These are phyloP conservation scores for Sciurus vulgaris DNA, from an alignment of 2,797 vertebrate genomes.

Conservation along the genomic window DNA sequence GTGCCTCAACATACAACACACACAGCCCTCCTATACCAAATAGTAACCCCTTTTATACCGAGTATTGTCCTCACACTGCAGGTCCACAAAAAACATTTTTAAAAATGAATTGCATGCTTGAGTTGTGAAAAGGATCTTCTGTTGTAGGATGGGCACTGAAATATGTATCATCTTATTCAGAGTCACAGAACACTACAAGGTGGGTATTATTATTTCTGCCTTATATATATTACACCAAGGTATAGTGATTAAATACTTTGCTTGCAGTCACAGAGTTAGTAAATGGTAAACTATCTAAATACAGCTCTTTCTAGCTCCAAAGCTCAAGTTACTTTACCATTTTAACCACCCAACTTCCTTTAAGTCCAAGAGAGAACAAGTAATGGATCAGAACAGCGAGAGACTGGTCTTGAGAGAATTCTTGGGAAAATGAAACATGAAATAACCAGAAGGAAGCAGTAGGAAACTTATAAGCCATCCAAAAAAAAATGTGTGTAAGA, in stretches of 20 bases:
- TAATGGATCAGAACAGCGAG: background rate
- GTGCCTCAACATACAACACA: background rate
- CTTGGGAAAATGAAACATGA: background rate
- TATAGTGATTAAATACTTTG: background rate
- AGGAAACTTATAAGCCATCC: background rate
- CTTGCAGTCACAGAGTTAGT: background rate
- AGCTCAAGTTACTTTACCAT: background rate
- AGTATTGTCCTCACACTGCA: background rate
- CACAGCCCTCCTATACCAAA: background rate
- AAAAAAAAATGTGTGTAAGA: background rate
- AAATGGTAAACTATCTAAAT: background rate
- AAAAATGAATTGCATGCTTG: background rate
- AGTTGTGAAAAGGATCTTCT: background rate
- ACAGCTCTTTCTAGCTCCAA: background rate
- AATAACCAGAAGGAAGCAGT: constrained; percentile 5
- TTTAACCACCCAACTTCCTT: background rate
- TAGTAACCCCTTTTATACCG: background rate
- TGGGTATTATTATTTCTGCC: background rate
- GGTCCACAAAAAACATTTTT: background rate
- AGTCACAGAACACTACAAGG: background rate
- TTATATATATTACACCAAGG: background rate
- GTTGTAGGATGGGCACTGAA: background rate
- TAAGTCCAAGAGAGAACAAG: background rate
- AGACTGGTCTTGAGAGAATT: background rate
- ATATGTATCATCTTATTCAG: background rate